phyloP scores from a whole-genome alignment of 2,797 vertebrate genomes.

The Aselliscus stoliczkanus region DNA sequence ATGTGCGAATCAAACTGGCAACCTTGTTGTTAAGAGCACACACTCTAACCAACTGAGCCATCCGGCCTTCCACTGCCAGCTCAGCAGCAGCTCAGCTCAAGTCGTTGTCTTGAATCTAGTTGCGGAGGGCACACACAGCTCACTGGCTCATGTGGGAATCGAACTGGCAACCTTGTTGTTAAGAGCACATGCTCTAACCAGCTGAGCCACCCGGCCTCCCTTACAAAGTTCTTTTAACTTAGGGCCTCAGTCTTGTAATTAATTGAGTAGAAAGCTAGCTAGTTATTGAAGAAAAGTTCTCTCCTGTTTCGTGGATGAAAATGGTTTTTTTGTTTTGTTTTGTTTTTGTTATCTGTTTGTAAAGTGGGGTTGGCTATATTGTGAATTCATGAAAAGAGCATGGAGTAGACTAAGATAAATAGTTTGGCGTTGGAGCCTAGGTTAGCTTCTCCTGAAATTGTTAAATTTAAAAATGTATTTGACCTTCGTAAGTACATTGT shows the following conservation, averaged over 20 bases:
- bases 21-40: no score
- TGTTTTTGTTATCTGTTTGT: neutral
- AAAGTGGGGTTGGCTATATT: neutral
- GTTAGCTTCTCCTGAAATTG: neutral
- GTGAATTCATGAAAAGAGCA: neutral
- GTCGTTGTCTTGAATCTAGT: no score
- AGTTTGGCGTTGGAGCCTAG: neutral
- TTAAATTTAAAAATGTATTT: neutral
- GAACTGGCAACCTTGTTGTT: no score
- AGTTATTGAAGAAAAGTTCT: neutral
- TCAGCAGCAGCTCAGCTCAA: no score
- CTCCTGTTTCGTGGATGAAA: neutral
- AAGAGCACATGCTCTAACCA: no score
- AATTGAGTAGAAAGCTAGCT: neutral
- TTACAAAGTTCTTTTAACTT: neutral
- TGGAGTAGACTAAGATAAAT: neutral
- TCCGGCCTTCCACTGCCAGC: no score
- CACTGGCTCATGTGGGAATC: no score
- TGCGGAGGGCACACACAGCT: no score
- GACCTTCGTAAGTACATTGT: neutral
- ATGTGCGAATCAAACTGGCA: no score
- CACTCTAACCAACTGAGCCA: no score
- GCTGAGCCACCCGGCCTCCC: no score
- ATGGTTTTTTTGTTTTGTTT: no score
- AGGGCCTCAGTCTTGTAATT: neutral